Conservation (phyloP, 1,140 invertebrate genomes). For the Anoplophora glabripennis region DNA sequence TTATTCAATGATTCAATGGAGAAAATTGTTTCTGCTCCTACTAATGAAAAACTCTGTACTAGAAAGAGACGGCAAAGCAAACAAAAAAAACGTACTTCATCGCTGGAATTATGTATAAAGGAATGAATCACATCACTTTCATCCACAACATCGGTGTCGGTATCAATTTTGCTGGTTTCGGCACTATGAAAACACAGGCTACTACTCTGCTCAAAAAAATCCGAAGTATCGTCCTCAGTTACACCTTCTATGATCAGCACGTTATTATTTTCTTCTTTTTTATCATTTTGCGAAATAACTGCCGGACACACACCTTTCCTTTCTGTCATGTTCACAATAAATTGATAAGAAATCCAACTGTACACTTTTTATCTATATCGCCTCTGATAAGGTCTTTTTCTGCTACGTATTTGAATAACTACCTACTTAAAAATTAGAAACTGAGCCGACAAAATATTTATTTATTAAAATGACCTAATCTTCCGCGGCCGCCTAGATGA, state of each 20-base stretch:
- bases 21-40: no score
- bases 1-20: no score
- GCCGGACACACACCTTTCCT: no score
- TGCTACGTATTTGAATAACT: no score
- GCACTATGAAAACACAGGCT: background rate
- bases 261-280: slow-evolving; percentile 22
- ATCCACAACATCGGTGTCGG: slow-evolving; percentile 1
- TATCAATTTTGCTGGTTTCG: background rate
- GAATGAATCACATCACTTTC: slow-evolving; percentile 32
- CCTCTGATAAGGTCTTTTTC: no score
- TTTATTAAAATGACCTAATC: no score
- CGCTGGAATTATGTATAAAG: slow-evolving; percentile 31
- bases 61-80: background rate
- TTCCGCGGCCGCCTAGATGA: no score
- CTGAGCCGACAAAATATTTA: no score
- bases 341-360: no score
- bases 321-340: no score
- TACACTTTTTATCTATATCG: no score
- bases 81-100: slow-evolving; percentile 29
- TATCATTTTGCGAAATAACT: background rate
- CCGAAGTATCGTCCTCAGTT: slow-evolving; percentile 26
- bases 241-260: slow-evolving; percentile 22
- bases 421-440: no score
- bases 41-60: slow-evolving; percentile 1
- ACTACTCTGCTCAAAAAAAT: slow-evolving; percentile 6